Evolutionary conservation across 2,797 vertebrate genomes (phyloP), one percentile per base, ranked within the genome.

Genomic region (Gobio occitaniae): DNA sequence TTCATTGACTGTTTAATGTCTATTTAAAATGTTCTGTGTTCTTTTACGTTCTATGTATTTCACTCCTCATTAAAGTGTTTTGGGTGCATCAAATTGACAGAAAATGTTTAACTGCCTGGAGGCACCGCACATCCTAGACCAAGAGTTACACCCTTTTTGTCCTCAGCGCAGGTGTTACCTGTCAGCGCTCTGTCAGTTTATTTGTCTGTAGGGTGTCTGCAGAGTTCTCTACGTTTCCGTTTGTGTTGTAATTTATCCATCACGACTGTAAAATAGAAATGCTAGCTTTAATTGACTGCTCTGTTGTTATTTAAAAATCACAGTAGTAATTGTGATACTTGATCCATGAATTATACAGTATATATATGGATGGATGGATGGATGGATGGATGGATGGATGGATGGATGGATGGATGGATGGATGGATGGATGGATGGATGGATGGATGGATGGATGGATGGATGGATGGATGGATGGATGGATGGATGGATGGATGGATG

Each of bases 141-240:
- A n/a, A 32, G 54, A 69, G 69, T 65, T 52, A 65, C 74, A 44
- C 74, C 82, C 89, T 88, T 89, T 61, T 79, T 59, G 61, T 82
- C 76, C 74, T 88, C 68, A 80, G 82, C 86, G 83, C 90, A 90
- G 90, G 87, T 90, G 89, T 38, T 13, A 75, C 68, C 71, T 83
- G 76, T 87, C 74, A 78, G n/a, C 68, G 38, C 2, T 82, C 81
- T 84, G 83, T 86, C 84, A 83, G 83, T 78, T 85, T 81, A 15
- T 38, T 87, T 80, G 68, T 87, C 69, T 48, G 82, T 56, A 47
- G 48, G 6, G 25, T 78, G 83, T 86, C 54, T 52, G 75, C 44
- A 69, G 79, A 12, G 8, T 12, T 63, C 70, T 41, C 70, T 25
- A 36, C 69, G 52, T 69, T 65, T 83, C 68, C 61, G 50, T 70